These are phyloP conservation scores for Microtus richardsoni DNA, from an alignment of 2,113 vertebrate species.

Conservation along the genomic window DNA sequence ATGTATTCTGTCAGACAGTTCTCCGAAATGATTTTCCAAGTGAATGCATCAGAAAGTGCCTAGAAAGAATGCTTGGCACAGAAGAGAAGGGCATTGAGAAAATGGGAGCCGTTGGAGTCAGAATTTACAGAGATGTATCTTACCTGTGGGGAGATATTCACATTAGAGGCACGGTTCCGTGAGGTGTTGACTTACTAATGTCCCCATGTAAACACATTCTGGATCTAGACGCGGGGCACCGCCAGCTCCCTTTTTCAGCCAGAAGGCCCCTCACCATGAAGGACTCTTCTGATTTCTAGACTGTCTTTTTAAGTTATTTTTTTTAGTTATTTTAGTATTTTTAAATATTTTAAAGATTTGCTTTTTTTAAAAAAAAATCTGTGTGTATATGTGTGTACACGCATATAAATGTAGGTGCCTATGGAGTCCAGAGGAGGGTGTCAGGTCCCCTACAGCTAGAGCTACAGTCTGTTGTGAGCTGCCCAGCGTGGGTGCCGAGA, in stretches of 20 bases:
- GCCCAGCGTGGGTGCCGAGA: neutral
- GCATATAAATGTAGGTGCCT: neutral
- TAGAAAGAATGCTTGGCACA: conserved; percentile 31
- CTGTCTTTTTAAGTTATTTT: neutral
- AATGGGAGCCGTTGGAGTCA: neutral
- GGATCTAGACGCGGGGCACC: neutral
- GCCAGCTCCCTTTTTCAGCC: neutral
- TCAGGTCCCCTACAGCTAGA: too few species aligned
- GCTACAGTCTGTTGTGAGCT: neutral
- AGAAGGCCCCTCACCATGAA: neutral
- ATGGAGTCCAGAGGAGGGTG: neutral
- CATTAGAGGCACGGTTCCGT: neutral
- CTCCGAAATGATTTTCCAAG: conserved; percentile 75
- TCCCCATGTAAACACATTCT: neutral
- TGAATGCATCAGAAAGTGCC: conserved; percentile 69
- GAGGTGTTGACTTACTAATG: neutral
- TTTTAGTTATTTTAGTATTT: neutral
- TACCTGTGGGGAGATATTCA: neutral
- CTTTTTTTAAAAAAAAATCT: neutral
- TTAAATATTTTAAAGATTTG: neutral
- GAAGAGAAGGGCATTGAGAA: conserved; percentile 30
- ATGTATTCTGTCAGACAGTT: conserved; percentile 71
- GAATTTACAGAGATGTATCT: neutral
- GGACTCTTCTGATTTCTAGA: neutral
- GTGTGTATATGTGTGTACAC: neutral